Percentiles rank a stretch among this genome's conserved stretches.
Conservation (phyloP, 2,797 vertebrate species). For the Protonibea diacanthus region DNA sequence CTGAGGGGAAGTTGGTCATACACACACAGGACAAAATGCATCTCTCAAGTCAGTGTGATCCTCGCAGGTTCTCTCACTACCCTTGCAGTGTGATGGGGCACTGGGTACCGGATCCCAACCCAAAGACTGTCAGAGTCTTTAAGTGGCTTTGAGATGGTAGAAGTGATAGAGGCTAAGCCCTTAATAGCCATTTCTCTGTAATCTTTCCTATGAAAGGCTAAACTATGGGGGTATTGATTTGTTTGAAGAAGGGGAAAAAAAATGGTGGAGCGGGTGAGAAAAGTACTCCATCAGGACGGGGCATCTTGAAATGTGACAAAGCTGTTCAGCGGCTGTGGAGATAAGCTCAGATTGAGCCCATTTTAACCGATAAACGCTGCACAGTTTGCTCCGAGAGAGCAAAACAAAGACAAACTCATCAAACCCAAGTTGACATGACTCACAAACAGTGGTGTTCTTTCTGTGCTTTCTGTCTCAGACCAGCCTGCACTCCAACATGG, state of each 20-base stretch:
- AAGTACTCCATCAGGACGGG: constrained; percentile 87
- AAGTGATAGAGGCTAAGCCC: constrained; percentile 89
- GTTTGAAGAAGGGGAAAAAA: constrained; percentile 78
- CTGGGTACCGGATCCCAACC: constrained; percentile 83
- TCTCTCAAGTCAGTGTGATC: constrained; percentile 68
- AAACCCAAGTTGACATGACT: constrained; percentile 77
- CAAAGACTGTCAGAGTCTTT: constrained; percentile 82
- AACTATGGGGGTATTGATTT: constrained; percentile 89
- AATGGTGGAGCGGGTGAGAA: constrained; percentile 77
- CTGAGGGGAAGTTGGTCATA: constrained; percentile 42
- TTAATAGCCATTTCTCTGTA: constrained; percentile 91
- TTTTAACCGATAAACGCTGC: constrained; percentile 82
- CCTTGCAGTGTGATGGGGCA: constrained; percentile 75
- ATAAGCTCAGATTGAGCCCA: constrained; percentile 86
- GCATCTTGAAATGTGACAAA: constrained; percentile 89
- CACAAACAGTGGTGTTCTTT: constrained; percentile 66
- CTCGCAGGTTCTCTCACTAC: constrained; percentile 63
- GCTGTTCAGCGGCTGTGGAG: constrained; percentile 83
- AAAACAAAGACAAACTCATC: constrained; percentile 84
- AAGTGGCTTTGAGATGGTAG: constrained; percentile 89
- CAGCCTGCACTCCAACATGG: constrained; percentile 49
- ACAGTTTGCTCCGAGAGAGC: constrained; percentile 72
- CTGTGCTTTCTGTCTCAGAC: constrained; percentile 43
- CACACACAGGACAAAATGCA: constrained; percentile 28
- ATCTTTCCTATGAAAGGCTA: constrained; percentile 91